Conservation (phyloP, 2,113 vertebrate species). For the Cyprinus carpio region DNA sequence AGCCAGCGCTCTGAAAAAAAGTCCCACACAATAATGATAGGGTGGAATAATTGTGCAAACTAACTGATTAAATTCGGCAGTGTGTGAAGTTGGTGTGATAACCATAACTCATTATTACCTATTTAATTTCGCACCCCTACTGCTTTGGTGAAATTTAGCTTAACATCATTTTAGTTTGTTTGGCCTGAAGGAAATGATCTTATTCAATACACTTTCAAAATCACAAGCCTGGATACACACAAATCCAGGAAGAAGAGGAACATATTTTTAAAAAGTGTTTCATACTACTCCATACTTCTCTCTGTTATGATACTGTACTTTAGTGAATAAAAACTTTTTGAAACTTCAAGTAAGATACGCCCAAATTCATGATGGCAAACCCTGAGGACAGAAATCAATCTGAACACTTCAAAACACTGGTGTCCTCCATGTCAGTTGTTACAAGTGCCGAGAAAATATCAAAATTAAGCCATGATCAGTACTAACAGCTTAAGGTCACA, state of each 20-base stretch:
- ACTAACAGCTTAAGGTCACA: neutral
- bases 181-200: neutral
- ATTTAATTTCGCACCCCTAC: constrained; percentile 34
- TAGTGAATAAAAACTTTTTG: neutral
- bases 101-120: constrained; percentile 9
- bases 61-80: neutral
- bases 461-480: neutral
- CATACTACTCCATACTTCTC: neutral
- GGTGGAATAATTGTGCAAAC: constrained; percentile 14
- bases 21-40: neutral
- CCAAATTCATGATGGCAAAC: neutral
- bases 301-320: neutral
- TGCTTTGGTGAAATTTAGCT: neutral
- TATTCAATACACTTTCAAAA: too few relatives aligned
- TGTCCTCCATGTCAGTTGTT: neutral
- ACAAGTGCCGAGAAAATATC: neutral
- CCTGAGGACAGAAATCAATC: neutral
- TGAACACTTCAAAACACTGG: neutral
- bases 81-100: constrained; percentile 11
- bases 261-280: neutral
- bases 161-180: constrained; percentile 12
- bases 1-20: neutral
- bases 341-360: neutral
- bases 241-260: neutral
- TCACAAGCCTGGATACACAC: too few relatives aligned